Evolutionary conservation across 30 jellyfish, hydroid and myxozoan species (phyloP).

Genomic region (Cassiopea andromeda): DNA sequence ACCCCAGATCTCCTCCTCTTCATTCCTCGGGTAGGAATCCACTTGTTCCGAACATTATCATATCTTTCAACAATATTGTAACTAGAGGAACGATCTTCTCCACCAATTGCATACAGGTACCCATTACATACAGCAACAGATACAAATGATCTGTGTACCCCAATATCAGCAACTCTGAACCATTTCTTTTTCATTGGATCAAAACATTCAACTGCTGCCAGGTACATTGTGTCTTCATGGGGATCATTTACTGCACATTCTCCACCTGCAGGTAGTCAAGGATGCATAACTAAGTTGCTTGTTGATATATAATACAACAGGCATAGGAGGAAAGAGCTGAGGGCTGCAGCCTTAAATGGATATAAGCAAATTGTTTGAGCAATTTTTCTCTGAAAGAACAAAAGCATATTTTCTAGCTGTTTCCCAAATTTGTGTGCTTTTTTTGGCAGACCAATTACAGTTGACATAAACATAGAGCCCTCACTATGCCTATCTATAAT

Average conservation of each 20-base stretch:
- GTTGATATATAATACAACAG: too few species aligned
- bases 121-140: constrained; percentile 96
- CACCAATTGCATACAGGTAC: constrained; percentile 88
- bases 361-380: too few species aligned
- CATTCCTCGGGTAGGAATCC: constrained; percentile 82
- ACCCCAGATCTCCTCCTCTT: constrained; percentile 95
- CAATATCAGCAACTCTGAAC: constrained; percentile 88
- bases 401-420: too few species aligned
- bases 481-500: too few species aligned
- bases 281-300: too few species aligned
- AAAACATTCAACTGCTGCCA: constrained; percentile 87
- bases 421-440: too few species aligned
- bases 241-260: constrained; percentile 94
- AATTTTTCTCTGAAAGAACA: too few species aligned
- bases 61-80: constrained; percentile 83
- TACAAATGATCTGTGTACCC: constrained; percentile 88
- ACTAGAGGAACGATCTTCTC: constrained; percentile 92
- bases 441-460: too few species aligned
- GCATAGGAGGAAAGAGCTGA: too few species aligned
- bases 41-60: constrained; percentile 54
- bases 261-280: constrained; percentile 51
- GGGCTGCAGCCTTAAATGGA: too few species aligned
- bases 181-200: constrained; percentile 80
- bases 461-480: too few species aligned
- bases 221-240: constrained; percentile 90